Evolutionary conservation across 2,888 invertebrate species (phyloP), one percentile per base, ranked within the genome.

Genomic region (Lacanobia wlatinum): DNA sequence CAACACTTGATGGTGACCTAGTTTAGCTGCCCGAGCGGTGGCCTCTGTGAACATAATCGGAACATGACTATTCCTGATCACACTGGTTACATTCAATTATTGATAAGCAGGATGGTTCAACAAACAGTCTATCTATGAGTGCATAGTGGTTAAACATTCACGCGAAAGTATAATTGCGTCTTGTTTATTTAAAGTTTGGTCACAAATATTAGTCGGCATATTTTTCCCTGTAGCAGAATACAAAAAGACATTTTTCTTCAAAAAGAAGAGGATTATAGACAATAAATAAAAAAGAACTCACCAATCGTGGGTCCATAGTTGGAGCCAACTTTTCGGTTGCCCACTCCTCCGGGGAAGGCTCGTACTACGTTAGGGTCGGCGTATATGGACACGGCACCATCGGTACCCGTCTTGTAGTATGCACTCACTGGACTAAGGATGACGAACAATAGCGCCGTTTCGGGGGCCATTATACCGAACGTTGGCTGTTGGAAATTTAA

Each of bases 301-400:
- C 96, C 97, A 87, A 98, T 98, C 9, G 98, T 98, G 38, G 98
- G 98, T 58, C 98, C 98, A 89, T 98, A 99, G 96, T 99, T 98
- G 84, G 99, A 98, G 79, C 99, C 99, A 97, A 99, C 98, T 96
- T 99, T 99, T 86, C 97, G 97, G 90, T 98, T 98, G 56, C 99
- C 99, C 81, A 98, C 98, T 71, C 99, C 99, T 60, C 98, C 98
- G 6, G 99, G 99, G 98, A 99, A 99, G 65, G 98, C 98, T 76
- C 98, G 96, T 21, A 97, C 98, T 87, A 98, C 99, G 69, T 97
- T 96, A 4, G 99, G 99, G 96, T 99, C 99, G 14, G 99, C 99
- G 80, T 98, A 97, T 76, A 99, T 97, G 0, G 98, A 98, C 2
- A 99, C 97, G 0, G 98, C 98, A 8, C 96, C 96, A 75, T 96